phyloP scores from a whole-genome alignment of 2,888 invertebrate species.

The Cephonodes hylas region DNA sequence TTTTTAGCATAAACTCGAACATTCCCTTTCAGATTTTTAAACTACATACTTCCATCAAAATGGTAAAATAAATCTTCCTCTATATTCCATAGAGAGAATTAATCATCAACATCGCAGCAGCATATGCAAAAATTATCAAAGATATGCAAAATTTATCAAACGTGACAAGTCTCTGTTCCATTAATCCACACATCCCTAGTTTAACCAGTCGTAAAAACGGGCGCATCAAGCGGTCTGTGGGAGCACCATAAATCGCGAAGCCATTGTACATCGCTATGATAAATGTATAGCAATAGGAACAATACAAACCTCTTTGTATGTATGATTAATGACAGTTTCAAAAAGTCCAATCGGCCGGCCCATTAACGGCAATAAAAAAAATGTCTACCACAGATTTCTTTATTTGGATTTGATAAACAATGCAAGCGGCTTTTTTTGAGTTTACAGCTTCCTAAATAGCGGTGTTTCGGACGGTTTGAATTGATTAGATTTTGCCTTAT shows the following conservation, averaged over 20 bases:
- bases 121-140: no score
- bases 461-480: not conserved
- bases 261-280: constrained; percentile 53
- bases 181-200: constrained; percentile 6
- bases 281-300: constrained; percentile 64
- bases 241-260: constrained; percentile 39
- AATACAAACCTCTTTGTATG: constrained; percentile 41
- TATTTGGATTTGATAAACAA: constrained; percentile 35
- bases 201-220: constrained; percentile 11
- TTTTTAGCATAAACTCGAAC: no score
- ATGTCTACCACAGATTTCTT: constrained; percentile 37
- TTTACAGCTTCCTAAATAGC: not conserved
- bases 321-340: constrained; percentile 56
- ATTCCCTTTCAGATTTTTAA: no score
- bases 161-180: not conserved
- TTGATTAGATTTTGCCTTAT: no score
- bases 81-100: no score
- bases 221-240: constrained; percentile 21
- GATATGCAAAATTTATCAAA: not conserved
- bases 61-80: no score
- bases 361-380: constrained; percentile 39
- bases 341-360: constrained; percentile 37
- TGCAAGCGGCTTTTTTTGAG: constrained; percentile 14
- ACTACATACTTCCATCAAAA: no score
- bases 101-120: not conserved